Evolutionary conservation across 1,140 invertebrate species (phyloP).

Genomic region (Belonocnema kinseyi): DNA sequence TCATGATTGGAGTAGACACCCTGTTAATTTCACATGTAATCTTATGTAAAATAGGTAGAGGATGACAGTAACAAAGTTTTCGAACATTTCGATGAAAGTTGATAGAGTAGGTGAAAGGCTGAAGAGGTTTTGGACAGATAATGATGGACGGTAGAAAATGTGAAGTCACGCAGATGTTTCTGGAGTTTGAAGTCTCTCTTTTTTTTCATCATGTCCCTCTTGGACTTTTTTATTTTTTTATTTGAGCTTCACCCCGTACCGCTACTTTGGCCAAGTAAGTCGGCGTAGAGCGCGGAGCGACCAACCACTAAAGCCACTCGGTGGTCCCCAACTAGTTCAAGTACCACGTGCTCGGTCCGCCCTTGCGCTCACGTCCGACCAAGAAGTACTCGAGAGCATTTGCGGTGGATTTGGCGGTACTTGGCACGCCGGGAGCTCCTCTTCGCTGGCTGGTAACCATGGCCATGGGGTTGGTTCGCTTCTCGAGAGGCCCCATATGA

Average conservation of each 20-base stretch:
- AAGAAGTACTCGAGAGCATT: conserved; percentile 72
- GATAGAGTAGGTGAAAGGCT: not conserved
- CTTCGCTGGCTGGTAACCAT: conserved; percentile 45
- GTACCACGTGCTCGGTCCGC: conserved; percentile 69
- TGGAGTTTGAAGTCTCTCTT: not conserved
- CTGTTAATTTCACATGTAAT: no score
- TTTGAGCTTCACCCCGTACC: conserved; percentile 40
- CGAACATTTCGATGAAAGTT: no score
- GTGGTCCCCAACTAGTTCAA: conserved; percentile 74
- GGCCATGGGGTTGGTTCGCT: conserved; percentile 49
- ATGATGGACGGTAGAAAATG: not conserved
- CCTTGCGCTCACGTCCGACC: conserved; percentile 73
- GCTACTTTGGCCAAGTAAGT: conserved; percentile 55
- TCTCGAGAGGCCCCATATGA: conserved; percentile 71
- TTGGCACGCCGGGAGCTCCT: conserved; percentile 64
- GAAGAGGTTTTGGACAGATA: not conserved
- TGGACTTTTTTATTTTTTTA: conserved; percentile 38
- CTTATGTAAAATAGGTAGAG: no score
- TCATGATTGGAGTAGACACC: no score
- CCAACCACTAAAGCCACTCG: conserved; percentile 60
- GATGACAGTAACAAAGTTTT: no score
- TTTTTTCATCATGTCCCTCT: not conserved
- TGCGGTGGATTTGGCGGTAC: conserved; percentile 73
- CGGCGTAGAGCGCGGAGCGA: conserved; percentile 50
- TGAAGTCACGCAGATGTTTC: not conserved